Percentiles rank a stretch among this genome's conserved stretches.
Conservation (phyloP, 1,140 invertebrate species). For the Anoplophora glabripennis region DNA sequence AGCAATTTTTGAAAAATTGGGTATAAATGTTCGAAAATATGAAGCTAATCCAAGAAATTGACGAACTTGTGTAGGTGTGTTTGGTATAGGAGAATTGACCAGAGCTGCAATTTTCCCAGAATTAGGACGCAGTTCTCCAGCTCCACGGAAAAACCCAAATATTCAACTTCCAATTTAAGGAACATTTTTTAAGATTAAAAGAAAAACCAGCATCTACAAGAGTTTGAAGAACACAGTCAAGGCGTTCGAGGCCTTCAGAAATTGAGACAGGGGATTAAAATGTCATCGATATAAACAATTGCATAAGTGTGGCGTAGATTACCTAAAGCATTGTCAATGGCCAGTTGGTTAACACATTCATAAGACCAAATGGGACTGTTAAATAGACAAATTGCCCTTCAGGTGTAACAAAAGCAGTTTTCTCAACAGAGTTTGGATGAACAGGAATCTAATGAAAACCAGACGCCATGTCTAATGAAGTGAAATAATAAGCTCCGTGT, state of each 20-base stretch:
- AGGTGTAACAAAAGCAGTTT: slow-evolving; percentile 33
- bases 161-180: slow-evolving; percentile 5
- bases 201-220: slow-evolving; percentile 1
- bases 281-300: slow-evolving; percentile 27
- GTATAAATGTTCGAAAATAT: slow-evolving; percentile 37
- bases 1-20: slow-evolving; percentile 29
- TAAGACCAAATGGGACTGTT: slow-evolving; percentile 37
- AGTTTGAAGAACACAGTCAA: slow-evolving; percentile 12
- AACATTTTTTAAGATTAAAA: neutral
- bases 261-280: slow-evolving; percentile 17
- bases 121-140: slow-evolving; percentile 12
- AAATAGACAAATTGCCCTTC: slow-evolving; percentile 36
- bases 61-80: too few relatives aligned
- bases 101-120: too few relatives aligned
- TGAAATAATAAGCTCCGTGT: slow-evolving; percentile 30
- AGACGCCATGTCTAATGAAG: slow-evolving; percentile 30
- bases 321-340: slow-evolving; percentile 19
- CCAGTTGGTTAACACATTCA: slow-evolving; percentile 36
- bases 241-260: slow-evolving; percentile 10
- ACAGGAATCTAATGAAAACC: slow-evolving; percentile 37
- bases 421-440: slow-evolving; percentile 39
- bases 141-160: slow-evolving; percentile 15
- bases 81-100: too few relatives aligned
- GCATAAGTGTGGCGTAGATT: slow-evolving; percentile 6
- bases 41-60: slow-evolving; percentile 8